phyloP scores from a whole-genome alignment of 2,113 vertebrate genomes.

The Aramus guarauna region DNA sequence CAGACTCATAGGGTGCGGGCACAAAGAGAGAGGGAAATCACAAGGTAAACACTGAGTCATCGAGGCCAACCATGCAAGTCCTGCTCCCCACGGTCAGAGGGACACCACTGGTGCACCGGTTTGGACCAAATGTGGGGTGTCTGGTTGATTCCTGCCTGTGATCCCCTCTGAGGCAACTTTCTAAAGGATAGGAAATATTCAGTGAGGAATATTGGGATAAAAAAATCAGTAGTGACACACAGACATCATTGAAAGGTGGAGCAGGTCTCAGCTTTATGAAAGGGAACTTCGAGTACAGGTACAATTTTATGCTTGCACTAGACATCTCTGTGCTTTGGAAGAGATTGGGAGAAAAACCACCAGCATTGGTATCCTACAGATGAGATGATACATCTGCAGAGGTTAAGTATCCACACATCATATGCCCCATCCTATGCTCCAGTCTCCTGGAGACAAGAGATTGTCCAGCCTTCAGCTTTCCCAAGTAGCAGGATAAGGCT shows the following conservation, averaged over 20 bases:
- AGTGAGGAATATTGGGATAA: not conserved
- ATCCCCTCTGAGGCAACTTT: not conserved
- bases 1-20: not conserved
- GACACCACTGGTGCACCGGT: not conserved
- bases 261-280: rapidly evolving
- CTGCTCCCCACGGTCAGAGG: not conserved
- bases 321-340: not conserved
- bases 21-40: constrained; percentile 17
- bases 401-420: not conserved
- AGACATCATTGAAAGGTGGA: not conserved
- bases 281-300: not conserved
- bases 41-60: constrained; percentile 53
- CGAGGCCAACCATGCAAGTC: not conserved
- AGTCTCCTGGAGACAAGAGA: not conserved
- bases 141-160: not conserved
- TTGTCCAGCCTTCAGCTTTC: not conserved
- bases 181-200: not conserved
- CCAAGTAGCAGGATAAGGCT: not conserved
- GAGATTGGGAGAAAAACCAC: not conserved
- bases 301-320: not conserved
- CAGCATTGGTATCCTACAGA: not conserved
- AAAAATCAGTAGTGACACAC: not conserved
- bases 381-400: not conserved
- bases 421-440: not conserved
- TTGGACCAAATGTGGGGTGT: not conserved